These are phyloP conservation scores for Anthophora plumipes DNA, from an alignment of 2,888 invertebrate genomes.

Conservation along the genomic window DNA sequence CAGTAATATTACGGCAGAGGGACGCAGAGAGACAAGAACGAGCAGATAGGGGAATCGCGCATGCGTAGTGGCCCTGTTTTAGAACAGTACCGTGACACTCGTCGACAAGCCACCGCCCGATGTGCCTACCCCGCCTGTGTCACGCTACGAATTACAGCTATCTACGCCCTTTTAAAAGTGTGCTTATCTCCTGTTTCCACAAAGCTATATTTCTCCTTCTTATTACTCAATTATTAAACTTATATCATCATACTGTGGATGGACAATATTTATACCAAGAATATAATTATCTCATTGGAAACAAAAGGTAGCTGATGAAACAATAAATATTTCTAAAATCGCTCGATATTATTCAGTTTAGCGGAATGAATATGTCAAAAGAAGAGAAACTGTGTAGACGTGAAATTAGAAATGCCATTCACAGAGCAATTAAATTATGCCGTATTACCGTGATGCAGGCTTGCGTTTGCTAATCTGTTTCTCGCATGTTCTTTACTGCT, in stretches of 20 bases:
- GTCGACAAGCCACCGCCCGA: conserved; percentile 85
- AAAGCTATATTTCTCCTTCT: not conserved
- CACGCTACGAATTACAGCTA: conserved; percentile 77
- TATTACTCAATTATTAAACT: not conserved
- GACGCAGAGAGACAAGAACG: conserved; percentile 79
- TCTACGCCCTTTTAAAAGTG: conserved; percentile 30
- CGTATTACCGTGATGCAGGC: conserved; percentile 36
- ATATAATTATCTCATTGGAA: not conserved
- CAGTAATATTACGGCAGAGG: conserved; percentile 83
- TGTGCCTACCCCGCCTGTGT: conserved; percentile 79
- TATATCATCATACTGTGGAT: not conserved
- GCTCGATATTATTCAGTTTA: not conserved
- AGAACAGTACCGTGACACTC: conserved; percentile 77
- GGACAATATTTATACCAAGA: not conserved
- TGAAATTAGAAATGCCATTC: conserved; percentile 29
- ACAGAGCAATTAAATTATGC: conserved; percentile 37
- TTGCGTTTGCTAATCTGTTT: conserved; percentile 51
- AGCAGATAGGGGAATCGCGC: conserved; percentile 71
- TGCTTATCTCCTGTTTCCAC: conserved; percentile 26
- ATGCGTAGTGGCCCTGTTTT: conserved; percentile 82
- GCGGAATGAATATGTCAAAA: not conserved
- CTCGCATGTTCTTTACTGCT: conserved; percentile 47
- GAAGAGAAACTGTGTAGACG: not conserved
- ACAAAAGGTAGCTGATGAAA: not conserved
- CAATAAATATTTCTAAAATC: not conserved